These are phyloP conservation scores for Pharmacophagus antenor DNA, from an alignment of 2,888 invertebrate genomes.

Conservation along the genomic window DNA sequence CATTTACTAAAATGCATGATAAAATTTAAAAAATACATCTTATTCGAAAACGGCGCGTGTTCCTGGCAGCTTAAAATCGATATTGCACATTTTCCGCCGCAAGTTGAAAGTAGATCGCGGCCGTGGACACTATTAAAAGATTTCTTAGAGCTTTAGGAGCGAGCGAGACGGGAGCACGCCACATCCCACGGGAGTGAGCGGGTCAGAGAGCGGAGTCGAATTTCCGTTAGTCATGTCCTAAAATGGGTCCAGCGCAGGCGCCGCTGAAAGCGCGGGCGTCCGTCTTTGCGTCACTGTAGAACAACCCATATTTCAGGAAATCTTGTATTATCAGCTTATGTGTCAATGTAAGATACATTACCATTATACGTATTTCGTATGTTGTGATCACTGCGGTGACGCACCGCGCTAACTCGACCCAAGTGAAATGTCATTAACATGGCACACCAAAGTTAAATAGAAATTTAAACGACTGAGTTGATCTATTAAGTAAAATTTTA, in stretches of 20 bases:
- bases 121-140: conserved; percentile 82
- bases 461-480: background rate
- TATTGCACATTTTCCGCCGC: conserved; percentile 74
- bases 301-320: conserved; percentile 80
- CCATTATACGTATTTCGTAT: conserved; percentile 41
- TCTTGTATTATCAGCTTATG: conserved; percentile 44
- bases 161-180: conserved; percentile 68
- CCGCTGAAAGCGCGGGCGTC: conserved; percentile 80
- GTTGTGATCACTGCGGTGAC: conserved; percentile 66
- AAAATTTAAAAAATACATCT: conserved; percentile 4
- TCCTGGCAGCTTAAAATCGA: conserved; percentile 53
- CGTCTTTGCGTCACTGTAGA: conserved; percentile 76
- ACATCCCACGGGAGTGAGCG: conserved; percentile 74
- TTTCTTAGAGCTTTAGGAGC: conserved; percentile 79
- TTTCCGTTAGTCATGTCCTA: conserved; percentile 87
- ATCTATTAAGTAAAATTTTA: background rate
- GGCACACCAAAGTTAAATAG: background rate
- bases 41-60: conserved; percentile 43
- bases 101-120: conserved; percentile 80
- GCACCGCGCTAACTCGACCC: conserved; percentile 60
- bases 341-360: conserved; percentile 62
- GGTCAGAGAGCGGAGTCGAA: conserved; percentile 80
- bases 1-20: background rate
- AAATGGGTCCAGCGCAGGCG: conserved; percentile 84
- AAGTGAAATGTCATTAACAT: conserved; percentile 61